Evolutionary conservation across 2,797 vertebrate species (phyloP), one percentile per base, ranked within the genome.

Genomic region (Hylomyscus alleni): DNA sequence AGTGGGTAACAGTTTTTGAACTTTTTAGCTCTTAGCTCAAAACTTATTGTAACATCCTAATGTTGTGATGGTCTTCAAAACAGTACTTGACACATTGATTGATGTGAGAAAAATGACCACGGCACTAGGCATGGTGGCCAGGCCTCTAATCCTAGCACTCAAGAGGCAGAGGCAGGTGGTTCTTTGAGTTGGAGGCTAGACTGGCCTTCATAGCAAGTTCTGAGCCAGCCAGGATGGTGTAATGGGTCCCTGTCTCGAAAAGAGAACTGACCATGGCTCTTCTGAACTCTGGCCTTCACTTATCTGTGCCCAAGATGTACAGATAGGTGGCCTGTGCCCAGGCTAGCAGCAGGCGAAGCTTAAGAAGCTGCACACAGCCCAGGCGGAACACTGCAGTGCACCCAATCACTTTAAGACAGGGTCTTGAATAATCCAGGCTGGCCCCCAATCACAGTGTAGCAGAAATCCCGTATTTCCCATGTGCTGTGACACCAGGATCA

Each of bases 51-150:
- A 78, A 76, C 40, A 67, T n/a, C 37, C n/a, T 65, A 90, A 73
- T 77, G 84, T 85, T 92, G 60, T 40, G 73, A 94, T 87, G 31
- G 40, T 78, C 94, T 97, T 95, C 65, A 77, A 94, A 58, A 62
- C 3, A 83, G 22, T 40, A 56, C 12, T 93, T 76, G 29, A 92
- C 65, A 91, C 26, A 69, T 3, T 88, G 85, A 37, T 2, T 84
- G 85, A 37, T 81, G 12, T 77, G 89, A 88, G 89, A 85, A 94
- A 91, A 92, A 88, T 82, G 29, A 62, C 54, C 37, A 6, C 40
- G 40, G 62, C 12, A n/a, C 37, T 10, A 44, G 37, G 26, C 11
- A n/a, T 31, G 56, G 80, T 26, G 7, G 54, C 54, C 80, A 40
- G n/a, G 29, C 12, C 56, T 58, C 15, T 40, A 60, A 60, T 40